phyloP scores from a whole-genome alignment of 2,797 vertebrate species.

The Semaprochilodus insignis region DNA sequence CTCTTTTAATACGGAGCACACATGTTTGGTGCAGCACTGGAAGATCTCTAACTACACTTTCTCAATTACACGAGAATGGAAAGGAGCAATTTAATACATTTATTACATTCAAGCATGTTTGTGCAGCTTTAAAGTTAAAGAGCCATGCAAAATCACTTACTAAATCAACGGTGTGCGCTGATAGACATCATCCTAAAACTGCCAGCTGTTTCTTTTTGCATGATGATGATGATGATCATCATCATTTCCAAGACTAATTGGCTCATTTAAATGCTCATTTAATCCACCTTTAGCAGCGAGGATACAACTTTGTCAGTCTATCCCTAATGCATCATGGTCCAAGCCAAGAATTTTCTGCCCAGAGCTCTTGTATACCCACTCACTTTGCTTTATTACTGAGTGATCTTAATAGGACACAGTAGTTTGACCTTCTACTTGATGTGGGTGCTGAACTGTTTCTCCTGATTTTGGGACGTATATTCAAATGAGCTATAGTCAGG shows the following conservation, averaged over 20 bases:
- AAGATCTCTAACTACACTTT: background rate
- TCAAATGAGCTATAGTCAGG: too few relatives aligned
- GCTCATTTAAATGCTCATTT: background rate
- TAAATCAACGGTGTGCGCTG: background rate
- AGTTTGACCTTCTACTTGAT: too few relatives aligned
- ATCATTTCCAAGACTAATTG: background rate
- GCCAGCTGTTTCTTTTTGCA: background rate
- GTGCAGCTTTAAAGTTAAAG: constrained; percentile 13
- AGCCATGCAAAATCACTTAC: background rate
- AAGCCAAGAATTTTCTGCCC: background rate
- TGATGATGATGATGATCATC: background rate
- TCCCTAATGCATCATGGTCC: background rate
- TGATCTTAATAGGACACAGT: too few relatives aligned
- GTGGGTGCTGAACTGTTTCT: too few relatives aligned
- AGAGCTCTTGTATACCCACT: background rate
- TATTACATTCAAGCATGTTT: constrained; percentile 1
- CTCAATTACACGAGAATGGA: background rate
- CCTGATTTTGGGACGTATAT: too few relatives aligned
- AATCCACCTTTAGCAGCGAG: background rate
- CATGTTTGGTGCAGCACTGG: background rate
- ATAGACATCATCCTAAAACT: constrained; percentile 7
- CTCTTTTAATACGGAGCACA: background rate
- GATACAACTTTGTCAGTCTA: background rate
- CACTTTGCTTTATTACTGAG: background rate
- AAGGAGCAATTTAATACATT: background rate